These are phyloP conservation scores for Platalea minor DNA, from an alignment of 2,797 vertebrate species.

Conservation along the genomic window DNA sequence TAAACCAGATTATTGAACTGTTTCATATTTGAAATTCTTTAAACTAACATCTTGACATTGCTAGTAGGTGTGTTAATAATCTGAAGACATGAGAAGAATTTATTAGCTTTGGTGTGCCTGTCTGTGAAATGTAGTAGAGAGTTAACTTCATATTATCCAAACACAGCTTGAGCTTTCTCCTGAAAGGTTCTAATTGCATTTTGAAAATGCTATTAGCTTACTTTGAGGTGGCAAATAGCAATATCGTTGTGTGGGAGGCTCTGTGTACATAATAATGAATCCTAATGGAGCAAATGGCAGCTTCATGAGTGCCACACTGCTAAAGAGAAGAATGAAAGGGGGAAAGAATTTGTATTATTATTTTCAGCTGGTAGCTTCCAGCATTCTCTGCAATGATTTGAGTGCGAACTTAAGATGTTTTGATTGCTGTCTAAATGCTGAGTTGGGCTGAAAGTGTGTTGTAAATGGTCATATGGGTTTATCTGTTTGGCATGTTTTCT, in stretches of 20 bases:
- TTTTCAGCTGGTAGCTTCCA: neutral
- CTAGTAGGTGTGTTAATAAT: slow-evolving; percentile 71
- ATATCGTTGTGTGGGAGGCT: neutral
- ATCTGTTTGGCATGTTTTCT: neutral
- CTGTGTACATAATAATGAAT: slow-evolving; percentile 34
- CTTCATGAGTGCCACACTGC: neutral
- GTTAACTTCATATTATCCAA: slow-evolving; percentile 65
- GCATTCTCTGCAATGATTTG: neutral
- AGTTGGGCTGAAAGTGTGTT: neutral
- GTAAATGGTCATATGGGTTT: neutral
- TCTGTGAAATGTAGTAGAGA: slow-evolving; percentile 52
- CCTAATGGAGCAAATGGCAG: slow-evolving; percentile 32
- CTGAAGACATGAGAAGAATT: slow-evolving; percentile 69
- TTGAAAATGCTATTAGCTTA: slow-evolving; percentile 52
- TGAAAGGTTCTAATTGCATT: slow-evolving; percentile 63
- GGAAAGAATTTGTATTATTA: neutral
- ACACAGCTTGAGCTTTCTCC: slow-evolving; percentile 47
- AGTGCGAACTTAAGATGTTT: neutral
- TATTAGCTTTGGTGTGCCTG: slow-evolving; percentile 69
- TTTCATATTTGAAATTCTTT: slow-evolving; percentile 71
- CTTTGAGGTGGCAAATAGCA: slow-evolving; percentile 44
- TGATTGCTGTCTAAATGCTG: neutral
- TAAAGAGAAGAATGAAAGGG: neutral
- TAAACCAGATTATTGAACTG: slow-evolving; percentile 65
- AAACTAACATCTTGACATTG: slow-evolving; percentile 69